Evolutionary conservation across 2,113 vertebrate genomes (phyloP).

Genomic region (Lagopus leucura): DNA sequence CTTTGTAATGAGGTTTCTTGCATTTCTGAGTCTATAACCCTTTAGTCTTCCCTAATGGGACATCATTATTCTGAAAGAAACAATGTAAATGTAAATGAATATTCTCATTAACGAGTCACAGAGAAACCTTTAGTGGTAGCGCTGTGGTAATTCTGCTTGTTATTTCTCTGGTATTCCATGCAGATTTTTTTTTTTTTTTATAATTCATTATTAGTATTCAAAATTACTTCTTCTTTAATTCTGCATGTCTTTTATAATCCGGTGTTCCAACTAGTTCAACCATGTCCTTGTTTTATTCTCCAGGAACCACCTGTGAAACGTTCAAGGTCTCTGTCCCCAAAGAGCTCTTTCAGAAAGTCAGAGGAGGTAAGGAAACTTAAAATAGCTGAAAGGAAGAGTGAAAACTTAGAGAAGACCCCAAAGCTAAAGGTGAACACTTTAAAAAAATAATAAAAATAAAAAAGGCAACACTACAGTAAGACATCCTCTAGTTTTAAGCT

Average conservation of each 20-base stretch:
- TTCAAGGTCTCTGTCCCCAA: constrained; percentile 94
- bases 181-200: constrained; percentile 86
- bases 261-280: constrained; percentile 85
- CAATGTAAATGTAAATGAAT: constrained; percentile 99
- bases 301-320: constrained; percentile 90
- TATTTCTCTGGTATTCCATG: constrained; percentile 92
- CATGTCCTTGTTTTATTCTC: constrained; percentile 87
- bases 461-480: not conserved
- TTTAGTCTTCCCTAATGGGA: constrained; percentile 99
- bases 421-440: constrained; percentile 85
- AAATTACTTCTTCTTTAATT: constrained; percentile 93
- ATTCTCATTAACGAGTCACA: constrained; percentile 99
- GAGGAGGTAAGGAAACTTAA: constrained; percentile 76
- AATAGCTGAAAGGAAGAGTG: constrained; percentile 82
- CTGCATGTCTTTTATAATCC: constrained; percentile 88
- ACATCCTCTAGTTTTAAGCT: constrained; percentile 41
- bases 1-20: constrained; percentile 99
- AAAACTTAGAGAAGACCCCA: constrained; percentile 85
- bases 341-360: constrained; percentile 77
- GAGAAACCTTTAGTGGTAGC: constrained; percentile 93
- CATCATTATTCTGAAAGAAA: constrained; percentile 99
- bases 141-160: constrained; percentile 89
- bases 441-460: not conserved
- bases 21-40: constrained; percentile 99
- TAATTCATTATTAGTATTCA: constrained; percentile 96